These are phyloP conservation scores for Montipora cactus DNA, from an alignment of 64 coral and sea anemone genomes.

Conservation along the genomic window DNA sequence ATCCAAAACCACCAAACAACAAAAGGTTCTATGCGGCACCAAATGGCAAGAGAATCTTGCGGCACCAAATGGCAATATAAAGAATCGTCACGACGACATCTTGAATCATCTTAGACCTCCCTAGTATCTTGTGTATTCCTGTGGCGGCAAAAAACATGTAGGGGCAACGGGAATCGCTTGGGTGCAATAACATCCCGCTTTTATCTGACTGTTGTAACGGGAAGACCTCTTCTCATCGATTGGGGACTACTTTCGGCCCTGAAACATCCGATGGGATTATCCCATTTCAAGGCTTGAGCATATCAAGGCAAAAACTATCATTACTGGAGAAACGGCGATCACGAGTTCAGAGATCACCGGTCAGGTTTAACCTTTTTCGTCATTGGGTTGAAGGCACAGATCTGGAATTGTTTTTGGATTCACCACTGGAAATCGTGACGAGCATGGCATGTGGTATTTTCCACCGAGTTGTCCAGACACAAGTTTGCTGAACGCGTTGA, in stretches of 20 bases:
- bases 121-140: slow-evolving; percentile 59
- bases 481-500: slow-evolving; percentile 33
- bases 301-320: slow-evolving; percentile 29
- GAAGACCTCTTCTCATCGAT: slow-evolving; percentile 60
- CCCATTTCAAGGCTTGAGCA: slow-evolving; percentile 2
- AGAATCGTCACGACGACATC: background rate
- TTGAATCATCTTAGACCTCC: slow-evolving; percentile 6
- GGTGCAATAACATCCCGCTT: slow-evolving; percentile 59
- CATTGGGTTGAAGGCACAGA: slow-evolving; percentile 46
- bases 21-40: slow-evolving; percentile 33
- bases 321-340: slow-evolving; percentile 68
- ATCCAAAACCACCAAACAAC: background rate
- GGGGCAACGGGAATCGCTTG: slow-evolving; percentile 62
- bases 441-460: slow-evolving; percentile 57
- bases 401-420: slow-evolving; percentile 35
- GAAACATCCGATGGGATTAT: slow-evolving; percentile 62
- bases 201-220: slow-evolving; percentile 58
- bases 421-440: slow-evolving; percentile 54
- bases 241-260: slow-evolving; percentile 57
- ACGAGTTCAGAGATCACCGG: slow-evolving; percentile 13
- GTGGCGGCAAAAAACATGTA: slow-evolving; percentile 51
- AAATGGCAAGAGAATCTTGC: slow-evolving; percentile 26
- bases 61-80: slow-evolving; percentile 34
- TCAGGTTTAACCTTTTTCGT: slow-evolving; percentile 30
- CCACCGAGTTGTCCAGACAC: slow-evolving; percentile 35